phyloP scores from a whole-genome alignment of 2,888 invertebrate species.

The Punctoribates punctum region DNA sequence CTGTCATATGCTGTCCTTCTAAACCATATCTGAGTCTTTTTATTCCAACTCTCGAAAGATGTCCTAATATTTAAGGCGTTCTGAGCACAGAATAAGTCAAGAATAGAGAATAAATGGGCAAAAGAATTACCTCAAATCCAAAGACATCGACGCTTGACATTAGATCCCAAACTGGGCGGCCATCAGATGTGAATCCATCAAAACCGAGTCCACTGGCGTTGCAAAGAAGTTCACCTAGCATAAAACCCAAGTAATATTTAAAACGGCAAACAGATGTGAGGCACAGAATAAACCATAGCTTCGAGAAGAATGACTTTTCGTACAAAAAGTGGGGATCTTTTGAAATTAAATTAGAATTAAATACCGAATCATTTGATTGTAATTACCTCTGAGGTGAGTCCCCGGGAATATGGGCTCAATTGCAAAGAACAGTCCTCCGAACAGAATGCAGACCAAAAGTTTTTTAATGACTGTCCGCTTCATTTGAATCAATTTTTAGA shows the following conservation, averaged over 20 bases:
- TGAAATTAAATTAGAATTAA: neutral
- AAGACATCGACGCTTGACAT: conserved; percentile 85
- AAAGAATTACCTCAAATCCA: conserved; percentile 71
- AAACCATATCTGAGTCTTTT: conserved; percentile 88
- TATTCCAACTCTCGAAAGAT: conserved; percentile 89
- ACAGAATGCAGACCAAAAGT: conserved; percentile 27
- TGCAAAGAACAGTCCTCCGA: conserved; percentile 37
- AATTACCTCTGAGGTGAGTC: conserved; percentile 29
- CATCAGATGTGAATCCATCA: conserved; percentile 69
- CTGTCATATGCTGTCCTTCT: conserved; percentile 86
- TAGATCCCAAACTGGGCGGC: conserved; percentile 80
- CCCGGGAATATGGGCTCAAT: conserved; percentile 40
- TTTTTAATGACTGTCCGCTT: conserved; percentile 25
- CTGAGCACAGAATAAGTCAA: conserved; percentile 56
- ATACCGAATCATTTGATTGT: neutral
- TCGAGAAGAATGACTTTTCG: conserved; percentile 32
- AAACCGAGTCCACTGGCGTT: conserved; percentile 92
- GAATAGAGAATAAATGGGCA: neutral
- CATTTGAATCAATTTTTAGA: neutral
- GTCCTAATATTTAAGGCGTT: conserved; percentile 78
- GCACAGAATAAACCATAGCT: conserved; percentile 37
- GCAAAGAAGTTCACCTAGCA: conserved; percentile 84
- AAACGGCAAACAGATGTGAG: conserved; percentile 47
- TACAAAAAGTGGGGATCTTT: conserved; percentile 38
- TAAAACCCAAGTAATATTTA: conserved; percentile 54